Evolutionary conservation across 2,797 vertebrate species (phyloP).

Genomic region (Cichlasoma orientale): DNA sequence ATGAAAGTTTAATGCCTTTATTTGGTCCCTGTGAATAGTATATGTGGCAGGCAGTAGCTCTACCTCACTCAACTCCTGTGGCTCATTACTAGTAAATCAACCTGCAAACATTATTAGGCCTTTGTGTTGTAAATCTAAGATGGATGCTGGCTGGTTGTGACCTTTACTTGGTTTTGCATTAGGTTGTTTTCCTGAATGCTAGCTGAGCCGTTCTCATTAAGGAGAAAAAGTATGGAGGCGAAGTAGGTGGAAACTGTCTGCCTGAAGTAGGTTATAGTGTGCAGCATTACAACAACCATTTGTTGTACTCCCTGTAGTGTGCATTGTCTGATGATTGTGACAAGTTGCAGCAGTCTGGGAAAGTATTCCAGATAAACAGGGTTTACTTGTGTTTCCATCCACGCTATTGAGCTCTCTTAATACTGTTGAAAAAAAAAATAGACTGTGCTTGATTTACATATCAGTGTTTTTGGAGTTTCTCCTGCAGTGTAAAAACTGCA

Average conservation of each 20-base stretch:
- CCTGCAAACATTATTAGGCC: slow-evolving; percentile 20
- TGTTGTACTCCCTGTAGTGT: slow-evolving; percentile 25
- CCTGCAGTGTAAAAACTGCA: slow-evolving; percentile 18
- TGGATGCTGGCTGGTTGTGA: slow-evolving; percentile 48
- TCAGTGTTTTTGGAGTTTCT: slow-evolving; percentile 26
- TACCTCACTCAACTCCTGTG: slow-evolving; percentile 30
- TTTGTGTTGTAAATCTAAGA: slow-evolving; percentile 40
- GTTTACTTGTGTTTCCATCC: slow-evolving; percentile 23
- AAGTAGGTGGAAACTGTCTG: slow-evolving; percentile 10
- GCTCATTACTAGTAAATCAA: slow-evolving; percentile 60
- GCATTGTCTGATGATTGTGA: slow-evolving; percentile 41
- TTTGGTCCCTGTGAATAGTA: slow-evolving; percentile 61
- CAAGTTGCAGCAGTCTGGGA: slow-evolving; percentile 17
- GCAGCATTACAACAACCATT: slow-evolving; percentile 17
- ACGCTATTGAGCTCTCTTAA: slow-evolving; percentile 13
- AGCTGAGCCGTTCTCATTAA: slow-evolving; percentile 18
- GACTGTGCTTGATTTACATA: slow-evolving; percentile 45
- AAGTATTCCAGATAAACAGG: slow-evolving; percentile 35
- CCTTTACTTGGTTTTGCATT: slow-evolving; percentile 58
- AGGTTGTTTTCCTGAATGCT: slow-evolving; percentile 19
- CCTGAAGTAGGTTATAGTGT: slow-evolving; percentile 21
- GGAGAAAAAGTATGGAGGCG: slow-evolving; percentile 2
- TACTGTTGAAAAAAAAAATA: slow-evolving; percentile 11
- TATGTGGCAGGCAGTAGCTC: slow-evolving; percentile 37
- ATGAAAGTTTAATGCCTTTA: slow-evolving; percentile 65